These are phyloP conservation scores for Linnaemya vulpina DNA, from an alignment of 2,888 invertebrate genomes.

Conservation along the genomic window DNA sequence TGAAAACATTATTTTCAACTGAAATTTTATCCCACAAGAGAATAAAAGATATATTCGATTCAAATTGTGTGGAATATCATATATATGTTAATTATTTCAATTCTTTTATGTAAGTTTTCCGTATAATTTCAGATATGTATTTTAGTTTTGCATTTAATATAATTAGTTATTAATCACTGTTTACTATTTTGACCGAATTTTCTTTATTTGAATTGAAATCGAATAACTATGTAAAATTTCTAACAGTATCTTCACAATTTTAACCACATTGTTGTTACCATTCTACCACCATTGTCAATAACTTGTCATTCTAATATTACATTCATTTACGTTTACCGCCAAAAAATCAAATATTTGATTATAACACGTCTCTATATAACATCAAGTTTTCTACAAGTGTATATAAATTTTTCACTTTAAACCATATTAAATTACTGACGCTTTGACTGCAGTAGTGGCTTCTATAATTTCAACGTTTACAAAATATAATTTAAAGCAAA, in stretches of 20 bases:
- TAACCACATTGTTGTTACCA: constrained; percentile 26
- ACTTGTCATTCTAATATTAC: constrained; percentile 57
- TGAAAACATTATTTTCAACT: too few species aligned
- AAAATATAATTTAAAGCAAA: constrained; percentile 22
- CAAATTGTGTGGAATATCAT: too few species aligned
- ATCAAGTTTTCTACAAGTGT: not conserved
- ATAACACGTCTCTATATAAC: constrained; percentile 45
- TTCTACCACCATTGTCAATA: constrained; percentile 50
- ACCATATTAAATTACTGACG: constrained; percentile 58
- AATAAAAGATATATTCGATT: too few species aligned
- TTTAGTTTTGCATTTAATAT: too few species aligned
- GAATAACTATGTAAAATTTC: constrained; percentile 2
- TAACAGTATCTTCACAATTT: constrained; percentile 4
- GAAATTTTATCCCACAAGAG: too few species aligned
- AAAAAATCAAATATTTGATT: constrained; percentile 53
- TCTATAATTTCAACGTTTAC: constrained; percentile 5
- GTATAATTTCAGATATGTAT: too few species aligned
- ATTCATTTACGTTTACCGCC: constrained; percentile 60
- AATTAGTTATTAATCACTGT: too few species aligned
- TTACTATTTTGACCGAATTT: not conserved
- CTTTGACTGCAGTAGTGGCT: constrained; percentile 32
- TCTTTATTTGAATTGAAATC: constrained; percentile 18
- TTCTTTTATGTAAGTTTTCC: not conserved
- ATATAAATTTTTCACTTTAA: not conserved
- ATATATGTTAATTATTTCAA: too few species aligned